Evolutionary conservation across 2,113 vertebrate genomes (phyloP).

Genomic region (Heterocephalus glaber): DNA sequence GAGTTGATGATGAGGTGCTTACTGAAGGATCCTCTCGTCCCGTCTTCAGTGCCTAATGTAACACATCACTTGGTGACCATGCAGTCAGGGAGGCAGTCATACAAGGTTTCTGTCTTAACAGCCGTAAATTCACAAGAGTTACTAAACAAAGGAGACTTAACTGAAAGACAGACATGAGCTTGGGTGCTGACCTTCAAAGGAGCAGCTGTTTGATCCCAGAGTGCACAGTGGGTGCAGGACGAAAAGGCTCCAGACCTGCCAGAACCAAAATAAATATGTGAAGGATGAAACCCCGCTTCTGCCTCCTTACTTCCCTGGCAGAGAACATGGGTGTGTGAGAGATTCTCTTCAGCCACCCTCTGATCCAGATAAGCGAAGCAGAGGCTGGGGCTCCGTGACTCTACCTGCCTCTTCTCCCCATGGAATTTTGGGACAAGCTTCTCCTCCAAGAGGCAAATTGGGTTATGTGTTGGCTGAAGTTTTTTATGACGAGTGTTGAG

Average conservation of each 20-base stretch:
- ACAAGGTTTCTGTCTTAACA: slow-evolving; percentile 88
- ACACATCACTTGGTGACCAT: slow-evolving; percentile 89
- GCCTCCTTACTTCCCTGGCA: slow-evolving; percentile 56
- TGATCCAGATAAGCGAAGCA: slow-evolving; percentile 55
- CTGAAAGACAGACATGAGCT: slow-evolving; percentile 69
- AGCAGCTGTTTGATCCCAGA: slow-evolving; percentile 56
- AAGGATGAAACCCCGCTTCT: slow-evolving; percentile 5
- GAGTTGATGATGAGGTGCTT: slow-evolving; percentile 90
- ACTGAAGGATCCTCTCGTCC: slow-evolving; percentile 73
- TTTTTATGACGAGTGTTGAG: slow-evolving; percentile 49
- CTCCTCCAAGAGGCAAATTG: slow-evolving; percentile 52
- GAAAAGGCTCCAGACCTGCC: background rate
- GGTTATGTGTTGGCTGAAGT: slow-evolving; percentile 50
- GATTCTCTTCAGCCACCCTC: slow-evolving; percentile 40
- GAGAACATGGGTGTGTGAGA: slow-evolving; percentile 56
- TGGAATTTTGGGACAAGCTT: slow-evolving; percentile 48
- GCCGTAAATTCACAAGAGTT: slow-evolving; percentile 81
- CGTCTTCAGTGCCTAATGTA: slow-evolving; percentile 85
- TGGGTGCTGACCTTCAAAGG: slow-evolving; percentile 45
- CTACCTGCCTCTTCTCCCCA: slow-evolving; percentile 58
- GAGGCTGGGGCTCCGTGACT: slow-evolving; percentile 45
- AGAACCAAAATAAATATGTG: slow-evolving; percentile 58
- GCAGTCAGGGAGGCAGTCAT: slow-evolving; percentile 87
- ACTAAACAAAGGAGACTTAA: slow-evolving; percentile 78
- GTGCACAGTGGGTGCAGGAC: slow-evolving; percentile 52